Evolutionary conservation across 1,140 invertebrate genomes (phyloP).

Genomic region (Ptiloglossa arizonensis): DNA sequence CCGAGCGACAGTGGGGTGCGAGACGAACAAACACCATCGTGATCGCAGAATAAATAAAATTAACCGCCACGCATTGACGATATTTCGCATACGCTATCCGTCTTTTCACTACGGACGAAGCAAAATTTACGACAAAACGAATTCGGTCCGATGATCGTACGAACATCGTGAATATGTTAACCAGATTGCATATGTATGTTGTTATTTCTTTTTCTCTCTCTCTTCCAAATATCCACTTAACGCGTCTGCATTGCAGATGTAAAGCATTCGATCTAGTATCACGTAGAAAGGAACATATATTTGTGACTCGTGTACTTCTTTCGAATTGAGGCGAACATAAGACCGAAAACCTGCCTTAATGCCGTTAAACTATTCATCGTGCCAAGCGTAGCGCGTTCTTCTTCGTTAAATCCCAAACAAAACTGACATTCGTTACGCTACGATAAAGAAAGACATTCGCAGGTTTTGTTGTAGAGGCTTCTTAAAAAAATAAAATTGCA

Average conservation of each 20-base stretch:
- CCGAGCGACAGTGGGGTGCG: no score
- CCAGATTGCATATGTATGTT: conserved; percentile 2
- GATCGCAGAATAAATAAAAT: conserved; percentile 38
- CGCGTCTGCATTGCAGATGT: background rate
- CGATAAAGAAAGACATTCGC: conserved; percentile 35
- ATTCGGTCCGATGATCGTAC: background rate
- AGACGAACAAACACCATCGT: background rate
- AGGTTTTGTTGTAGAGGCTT: conserved; percentile 46
- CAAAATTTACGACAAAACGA: background rate
- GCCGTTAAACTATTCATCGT: conserved; percentile 2
- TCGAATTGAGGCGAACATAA: background rate
- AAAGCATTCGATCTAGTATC: conserved; percentile 32
- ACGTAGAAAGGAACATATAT: conserved; percentile 25
- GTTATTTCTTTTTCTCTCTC: background rate
- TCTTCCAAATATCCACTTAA: background rate
- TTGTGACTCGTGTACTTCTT: conserved; percentile 5
- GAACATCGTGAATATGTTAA: background rate
- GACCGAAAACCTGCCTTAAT: background rate
- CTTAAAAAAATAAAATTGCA: conserved; percentile 65
- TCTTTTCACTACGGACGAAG: background rate
- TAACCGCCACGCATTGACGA: conserved; percentile 10
- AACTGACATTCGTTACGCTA: conserved; percentile 15
- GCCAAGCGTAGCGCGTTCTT: conserved; percentile 19
- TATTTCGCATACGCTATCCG: background rate
- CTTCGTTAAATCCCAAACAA: conserved; percentile 6